Evolutionary conservation across 2,797 vertebrate species (phyloP).

Genomic region (Mormyrops boulengeri): DNA sequence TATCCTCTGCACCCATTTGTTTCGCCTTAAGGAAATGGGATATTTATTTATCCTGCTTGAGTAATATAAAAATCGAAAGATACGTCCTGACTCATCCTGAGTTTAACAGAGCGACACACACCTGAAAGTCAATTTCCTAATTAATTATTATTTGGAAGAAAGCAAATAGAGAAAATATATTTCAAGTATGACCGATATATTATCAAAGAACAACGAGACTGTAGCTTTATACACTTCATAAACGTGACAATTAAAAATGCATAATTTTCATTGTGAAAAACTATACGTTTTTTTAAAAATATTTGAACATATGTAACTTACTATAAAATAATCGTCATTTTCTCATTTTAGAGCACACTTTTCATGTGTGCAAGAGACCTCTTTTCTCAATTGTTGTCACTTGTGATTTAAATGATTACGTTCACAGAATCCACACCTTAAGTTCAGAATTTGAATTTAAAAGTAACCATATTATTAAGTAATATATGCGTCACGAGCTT

Average conservation of each 20-base stretch:
- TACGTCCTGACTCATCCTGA: neutral
- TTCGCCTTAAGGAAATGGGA: neutral
- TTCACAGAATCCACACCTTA: neutral
- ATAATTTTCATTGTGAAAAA: neutral
- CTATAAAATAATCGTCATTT: neutral
- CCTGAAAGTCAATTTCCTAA: neutral
- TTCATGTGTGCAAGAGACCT: neutral
- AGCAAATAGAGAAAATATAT: neutral
- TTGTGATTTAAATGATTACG: neutral
- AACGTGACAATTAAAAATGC: neutral
- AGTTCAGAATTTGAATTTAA: neutral
- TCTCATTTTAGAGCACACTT: neutral
- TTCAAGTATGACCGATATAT: neutral
- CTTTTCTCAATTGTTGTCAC: neutral
- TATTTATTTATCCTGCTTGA: neutral
- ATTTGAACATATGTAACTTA: neutral
- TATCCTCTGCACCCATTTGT: neutral
- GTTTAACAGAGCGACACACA: neutral
- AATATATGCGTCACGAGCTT: neutral
- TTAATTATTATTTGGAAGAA: neutral
- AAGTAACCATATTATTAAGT: neutral
- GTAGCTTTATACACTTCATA: neutral
- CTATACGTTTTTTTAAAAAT: neutral
- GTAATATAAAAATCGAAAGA: neutral
- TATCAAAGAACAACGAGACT: neutral